Evolutionary conservation across 2,113 vertebrate genomes (phyloP).

Genomic region (Pristiophorus japonicus): DNA sequence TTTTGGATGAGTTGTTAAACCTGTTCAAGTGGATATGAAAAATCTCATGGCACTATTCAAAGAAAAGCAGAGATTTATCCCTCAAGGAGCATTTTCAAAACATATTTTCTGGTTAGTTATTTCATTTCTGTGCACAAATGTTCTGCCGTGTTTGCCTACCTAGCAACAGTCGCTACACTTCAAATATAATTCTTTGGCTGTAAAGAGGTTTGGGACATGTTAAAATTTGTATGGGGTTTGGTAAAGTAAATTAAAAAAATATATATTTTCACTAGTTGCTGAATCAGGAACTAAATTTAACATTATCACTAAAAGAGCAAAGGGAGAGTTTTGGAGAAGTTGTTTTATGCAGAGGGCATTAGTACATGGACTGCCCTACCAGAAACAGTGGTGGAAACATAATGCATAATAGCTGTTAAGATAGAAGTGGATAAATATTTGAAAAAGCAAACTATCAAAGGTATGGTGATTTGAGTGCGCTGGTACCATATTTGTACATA

Average conservation of each 20-base stretch:
- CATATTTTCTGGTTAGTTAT: too few relatives aligned
- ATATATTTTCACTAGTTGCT: neutral
- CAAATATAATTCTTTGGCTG: too few relatives aligned
- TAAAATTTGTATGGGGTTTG: neutral
- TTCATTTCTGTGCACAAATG: too few relatives aligned
- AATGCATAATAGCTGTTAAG: neutral
- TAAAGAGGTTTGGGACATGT: too few relatives aligned
- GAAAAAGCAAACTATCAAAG: neutral
- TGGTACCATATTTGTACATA: too few relatives aligned
- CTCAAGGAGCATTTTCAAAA: neutral
- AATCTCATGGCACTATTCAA: neutral
- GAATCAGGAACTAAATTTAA: neutral
- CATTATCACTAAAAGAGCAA: neutral
- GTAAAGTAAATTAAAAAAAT: neutral
- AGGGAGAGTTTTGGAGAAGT: neutral
- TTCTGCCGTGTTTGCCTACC: too few relatives aligned
- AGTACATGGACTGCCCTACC: neutral
- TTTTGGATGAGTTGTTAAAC: neutral
- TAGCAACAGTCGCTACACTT: too few relatives aligned
- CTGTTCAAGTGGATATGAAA: neutral
- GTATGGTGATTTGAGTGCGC: too few relatives aligned
- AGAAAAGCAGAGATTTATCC: neutral
- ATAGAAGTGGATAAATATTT: neutral
- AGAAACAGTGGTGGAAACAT: neutral
- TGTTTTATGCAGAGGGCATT: neutral